Conservation (phyloP, 2,888 invertebrate species). For the Corythucha ciliata region DNA sequence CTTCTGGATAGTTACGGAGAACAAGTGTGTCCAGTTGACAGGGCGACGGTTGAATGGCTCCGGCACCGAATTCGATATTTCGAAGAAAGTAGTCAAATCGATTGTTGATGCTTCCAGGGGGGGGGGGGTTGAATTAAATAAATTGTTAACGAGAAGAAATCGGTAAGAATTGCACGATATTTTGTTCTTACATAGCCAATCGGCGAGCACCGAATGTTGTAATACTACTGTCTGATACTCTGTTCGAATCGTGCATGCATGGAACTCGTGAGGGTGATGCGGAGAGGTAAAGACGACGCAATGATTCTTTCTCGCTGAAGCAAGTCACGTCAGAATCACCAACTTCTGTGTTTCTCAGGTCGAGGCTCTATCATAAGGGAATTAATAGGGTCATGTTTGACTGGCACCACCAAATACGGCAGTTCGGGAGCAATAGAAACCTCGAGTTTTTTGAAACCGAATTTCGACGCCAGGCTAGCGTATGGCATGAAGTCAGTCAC, state of each 20-base stretch:
- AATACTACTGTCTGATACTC: slow-evolving; percentile 33
- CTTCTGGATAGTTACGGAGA: slow-evolving; percentile 50
- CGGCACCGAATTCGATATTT: slow-evolving; percentile 1
- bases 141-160: too few species aligned
- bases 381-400: too few species aligned
- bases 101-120: too few species aligned
- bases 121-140: too few species aligned
- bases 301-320: slow-evolving; percentile 46
- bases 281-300: slow-evolving; percentile 48
- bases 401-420: too few species aligned
- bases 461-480: slow-evolving; percentile 61
- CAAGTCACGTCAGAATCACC: slow-evolving; percentile 53
- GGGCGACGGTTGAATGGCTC: slow-evolving; percentile 20
- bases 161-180: too few species aligned
- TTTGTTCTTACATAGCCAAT: too few species aligned
- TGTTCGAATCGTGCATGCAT: slow-evolving; percentile 11
- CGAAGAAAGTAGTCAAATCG: too few species aligned
- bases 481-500: slow-evolving; percentile 66
- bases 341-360: slow-evolving; percentile 48
- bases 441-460: slow-evolving; percentile 51
- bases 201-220: too few species aligned
- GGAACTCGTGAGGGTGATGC: slow-evolving; percentile 39
- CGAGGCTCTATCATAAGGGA: too few species aligned
- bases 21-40: slow-evolving; percentile 44
- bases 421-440: too few species aligned